Conservation (phyloP, 2,113 vertebrate genomes). For the Tringa solitaria region DNA sequence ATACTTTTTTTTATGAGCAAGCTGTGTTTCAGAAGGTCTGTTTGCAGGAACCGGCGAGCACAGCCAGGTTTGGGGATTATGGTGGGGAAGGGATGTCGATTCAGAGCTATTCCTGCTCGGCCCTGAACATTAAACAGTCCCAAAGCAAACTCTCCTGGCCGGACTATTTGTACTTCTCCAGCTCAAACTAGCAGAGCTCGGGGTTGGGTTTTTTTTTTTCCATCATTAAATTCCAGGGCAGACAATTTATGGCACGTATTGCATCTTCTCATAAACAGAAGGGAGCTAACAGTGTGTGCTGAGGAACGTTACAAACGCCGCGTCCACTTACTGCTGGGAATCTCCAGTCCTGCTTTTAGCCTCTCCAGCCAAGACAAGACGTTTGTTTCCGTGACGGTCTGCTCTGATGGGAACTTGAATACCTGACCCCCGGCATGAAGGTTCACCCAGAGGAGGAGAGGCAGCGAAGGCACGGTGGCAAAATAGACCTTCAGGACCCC, state of each 20-base stretch:
- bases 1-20: not conserved
- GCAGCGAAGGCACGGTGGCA: constrained; percentile 75
- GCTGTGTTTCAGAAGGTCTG: not conserved
- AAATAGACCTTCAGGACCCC: constrained; percentile 82
- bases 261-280: constrained; percentile 20
- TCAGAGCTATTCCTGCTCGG: not conserved
- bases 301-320: not conserved
- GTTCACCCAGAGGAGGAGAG: constrained; percentile 82
- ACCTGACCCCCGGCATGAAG: constrained; percentile 76
- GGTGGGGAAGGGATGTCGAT: not conserved
- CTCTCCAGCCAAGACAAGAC: constrained; percentile 85
- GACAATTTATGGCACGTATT: constrained; percentile 26
- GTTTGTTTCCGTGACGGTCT: constrained; percentile 69
- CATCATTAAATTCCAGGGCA: constrained; percentile 56
- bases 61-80: not conserved
- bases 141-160: constrained; percentile 6
- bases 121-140: constrained; percentile 25
- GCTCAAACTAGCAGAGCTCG: constrained; percentile 3
- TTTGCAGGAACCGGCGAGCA: not conserved
- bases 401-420: constrained; percentile 82
- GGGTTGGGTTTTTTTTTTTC: not conserved
- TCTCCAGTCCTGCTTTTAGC: constrained; percentile 76
- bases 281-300: not conserved
- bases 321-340: constrained; percentile 79
- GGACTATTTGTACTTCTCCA: constrained; percentile 55